Base-by-base conservation (phyloP, 1,140 invertebrate genomes). In the Archivesica marissinica region DNA sequence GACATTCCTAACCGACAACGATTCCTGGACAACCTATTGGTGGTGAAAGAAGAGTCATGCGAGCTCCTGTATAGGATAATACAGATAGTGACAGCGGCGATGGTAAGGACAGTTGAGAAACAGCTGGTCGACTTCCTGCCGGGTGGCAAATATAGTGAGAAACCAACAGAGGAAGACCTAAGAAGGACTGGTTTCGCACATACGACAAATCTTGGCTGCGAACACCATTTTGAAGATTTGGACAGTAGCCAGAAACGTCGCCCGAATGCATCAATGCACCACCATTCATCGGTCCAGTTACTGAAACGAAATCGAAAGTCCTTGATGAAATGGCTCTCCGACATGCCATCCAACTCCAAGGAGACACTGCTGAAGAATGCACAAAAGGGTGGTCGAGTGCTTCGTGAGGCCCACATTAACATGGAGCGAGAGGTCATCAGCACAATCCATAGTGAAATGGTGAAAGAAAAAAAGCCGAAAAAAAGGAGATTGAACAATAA, bases 151-250 rank as follows among this genome's bases (percentile, higher is more conserved):
- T 79, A n/a, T 30, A 39, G 39, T 33, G 25, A 1, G 20, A 7
- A 2, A 28, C 56, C 33, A 23, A 6, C 56, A 15, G n/a, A 61
- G 30, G 38, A 61, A 25, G 59, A 61, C n/a, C 1, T 66, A 6
- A 23, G 25, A 23, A 41, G 77, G n/a, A 79, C 39, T 4, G 7
- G 6, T 11, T 79, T 79, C 25, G 77, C 77, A 4, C 77, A 61
- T 0, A 3, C 44, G 23, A 79, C 38, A 33, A 79, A 79, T 38
- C 59, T 66, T 41, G n/a, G 44, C 0, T 79, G 56, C 50, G 56
- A 79, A 30, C 56, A 79, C 33, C 77, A 79, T 38, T 79, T 79
- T 41, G 77, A 59, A n/a, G 59, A 66, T 50, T 28, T 79, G 25
- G 77, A 79, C 41, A 64, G 54, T 17, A 66, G 38, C 30, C 56